A percentile compares a stretch with the other conserved stretches of the same genome.
These are phyloP conservation scores for Gobionotothen gibberifrons DNA, from an alignment of 2,797 vertebrate species.

Conservation along the genomic window DNA sequence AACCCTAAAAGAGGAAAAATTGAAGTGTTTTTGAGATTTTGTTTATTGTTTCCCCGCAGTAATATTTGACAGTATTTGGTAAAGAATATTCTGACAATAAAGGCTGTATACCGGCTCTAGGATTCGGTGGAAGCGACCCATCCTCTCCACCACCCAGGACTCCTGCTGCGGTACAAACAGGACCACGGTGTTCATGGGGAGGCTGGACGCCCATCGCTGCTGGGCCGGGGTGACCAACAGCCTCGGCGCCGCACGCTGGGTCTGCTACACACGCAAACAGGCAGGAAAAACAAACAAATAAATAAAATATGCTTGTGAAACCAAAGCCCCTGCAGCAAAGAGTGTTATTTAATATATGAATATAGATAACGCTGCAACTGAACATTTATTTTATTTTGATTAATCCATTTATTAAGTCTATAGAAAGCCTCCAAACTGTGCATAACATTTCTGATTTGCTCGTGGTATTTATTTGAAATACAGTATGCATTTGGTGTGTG, in stretches of 20 bases:
- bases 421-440: neutral
- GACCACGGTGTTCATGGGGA: constrained; percentile 93
- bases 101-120: constrained; percentile 88
- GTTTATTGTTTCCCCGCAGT: neutral
- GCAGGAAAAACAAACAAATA: too few species aligned
- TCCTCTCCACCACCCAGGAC: constrained; percentile 97
- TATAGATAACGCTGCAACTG: neutral
- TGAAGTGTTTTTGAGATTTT: neutral
- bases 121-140: constrained; percentile 95
- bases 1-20: constrained; percentile 83
- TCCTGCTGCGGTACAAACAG: constrained; percentile 98
- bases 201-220: constrained; percentile 86
- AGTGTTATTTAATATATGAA: neutral
- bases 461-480: neutral
- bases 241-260: constrained; percentile 57
- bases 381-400: neutral
- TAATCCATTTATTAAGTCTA: neutral
- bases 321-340: neutral
- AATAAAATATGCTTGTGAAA: neutral
- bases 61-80: neutral
- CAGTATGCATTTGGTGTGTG: neutral
- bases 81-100: neutral
- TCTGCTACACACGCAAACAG: constrained; percentile 59
- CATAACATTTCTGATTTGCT: neutral
- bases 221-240: constrained; percentile 77